These are phyloP conservation scores for Alsophila aescularia DNA, from an alignment of 2,888 invertebrate species.

Conservation along the genomic window DNA sequence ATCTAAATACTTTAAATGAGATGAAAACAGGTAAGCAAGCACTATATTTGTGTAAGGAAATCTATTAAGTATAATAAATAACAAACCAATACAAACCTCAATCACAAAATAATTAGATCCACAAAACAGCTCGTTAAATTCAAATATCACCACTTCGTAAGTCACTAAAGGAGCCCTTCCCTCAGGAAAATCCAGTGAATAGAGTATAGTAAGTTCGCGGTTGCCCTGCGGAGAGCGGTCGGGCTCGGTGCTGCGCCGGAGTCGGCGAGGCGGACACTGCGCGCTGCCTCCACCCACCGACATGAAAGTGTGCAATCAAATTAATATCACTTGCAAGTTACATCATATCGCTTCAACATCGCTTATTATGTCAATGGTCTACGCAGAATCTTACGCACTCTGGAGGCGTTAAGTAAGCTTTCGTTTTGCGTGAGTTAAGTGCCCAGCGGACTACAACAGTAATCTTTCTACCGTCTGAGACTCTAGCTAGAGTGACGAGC, in stretches of 20 bases:
- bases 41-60: too few species aligned
- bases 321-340: conserved; percentile 69
- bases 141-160: conserved; percentile 11
- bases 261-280: conserved; percentile 67
- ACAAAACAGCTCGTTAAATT: conserved; percentile 7
- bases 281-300: conserved; percentile 44
- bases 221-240: conserved; percentile 47
- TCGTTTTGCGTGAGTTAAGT: too few species aligned
- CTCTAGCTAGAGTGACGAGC: too few species aligned
- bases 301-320: conserved; percentile 74
- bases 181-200: conserved; percentile 23
- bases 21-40: too few species aligned
- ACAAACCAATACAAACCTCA: conserved; percentile 12
- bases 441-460: too few species aligned
- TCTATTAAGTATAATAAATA: too few species aligned
- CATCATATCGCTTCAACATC: conserved; percentile 65
- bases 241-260: conserved; percentile 58
- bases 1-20: too few species aligned
- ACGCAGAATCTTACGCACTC: conserved; percentile 17
- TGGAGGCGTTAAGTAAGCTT: conserved; percentile 4
- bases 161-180: conserved; percentile 23
- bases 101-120: conserved; percentile 10
- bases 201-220: conserved; percentile 34
- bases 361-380: conserved; percentile 59
- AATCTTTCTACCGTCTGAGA: too few species aligned